Percentiles rank a stretch among this genome's conserved stretches.
These are phyloP conservation scores for Yoshiicerus persimilis DNA, from an alignment of 1,140 invertebrate species.

Conservation along the genomic window DNA sequence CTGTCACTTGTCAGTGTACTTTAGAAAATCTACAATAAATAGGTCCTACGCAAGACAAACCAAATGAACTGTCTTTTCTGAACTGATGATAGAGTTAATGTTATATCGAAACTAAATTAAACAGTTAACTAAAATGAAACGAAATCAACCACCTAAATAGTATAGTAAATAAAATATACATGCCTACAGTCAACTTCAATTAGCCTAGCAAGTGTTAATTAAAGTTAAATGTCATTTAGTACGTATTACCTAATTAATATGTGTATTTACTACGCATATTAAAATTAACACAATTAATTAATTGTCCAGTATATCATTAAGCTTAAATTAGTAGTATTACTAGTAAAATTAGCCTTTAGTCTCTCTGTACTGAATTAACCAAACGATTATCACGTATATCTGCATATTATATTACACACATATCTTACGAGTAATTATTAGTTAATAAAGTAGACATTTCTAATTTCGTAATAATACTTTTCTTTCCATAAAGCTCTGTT, in stretches of 20 bases:
- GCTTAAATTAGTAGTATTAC: not conserved
- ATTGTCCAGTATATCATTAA: not conserved
- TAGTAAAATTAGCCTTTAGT: too few species aligned
- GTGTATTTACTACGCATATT: not conserved
- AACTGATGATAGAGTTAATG: not conserved
- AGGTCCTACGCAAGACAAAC: not conserved
- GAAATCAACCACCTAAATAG: not conserved
- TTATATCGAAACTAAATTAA: not conserved
- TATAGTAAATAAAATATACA: not conserved
- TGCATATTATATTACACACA: not conserved
- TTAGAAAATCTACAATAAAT: not conserved
- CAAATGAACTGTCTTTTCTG: constrained; percentile 16
- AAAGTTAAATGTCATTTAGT: not conserved
- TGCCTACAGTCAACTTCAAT: not conserved
- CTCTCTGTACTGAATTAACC: not conserved
- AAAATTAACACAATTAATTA: not conserved
- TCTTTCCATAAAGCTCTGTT: not conserved
- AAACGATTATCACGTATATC: not conserved
- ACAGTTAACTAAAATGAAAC: not conserved
- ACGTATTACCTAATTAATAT: not conserved
- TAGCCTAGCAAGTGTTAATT: not conserved
- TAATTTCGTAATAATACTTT: not conserved
- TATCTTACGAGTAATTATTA: not conserved
- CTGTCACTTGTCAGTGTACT: not conserved
- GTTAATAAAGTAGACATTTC: not conserved